These are phyloP conservation scores for Dermochelys coriacea DNA, from an alignment of 2,797 vertebrate species.

Conservation along the genomic window DNA sequence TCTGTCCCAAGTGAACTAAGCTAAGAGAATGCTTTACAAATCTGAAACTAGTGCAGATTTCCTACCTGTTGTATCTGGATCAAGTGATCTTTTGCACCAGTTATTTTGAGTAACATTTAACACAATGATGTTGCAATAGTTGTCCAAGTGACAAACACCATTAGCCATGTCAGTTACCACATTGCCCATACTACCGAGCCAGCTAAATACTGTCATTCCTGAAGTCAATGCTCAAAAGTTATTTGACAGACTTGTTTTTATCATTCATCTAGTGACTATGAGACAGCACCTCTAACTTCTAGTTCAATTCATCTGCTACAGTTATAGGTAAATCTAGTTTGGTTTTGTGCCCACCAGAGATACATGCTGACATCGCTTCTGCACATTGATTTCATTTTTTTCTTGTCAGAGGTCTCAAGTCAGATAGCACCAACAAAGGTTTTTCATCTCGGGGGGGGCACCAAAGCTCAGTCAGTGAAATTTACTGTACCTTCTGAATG, in stretches of 20 bases:
- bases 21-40: not conserved
- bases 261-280: not conserved
- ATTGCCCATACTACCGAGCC: not conserved
- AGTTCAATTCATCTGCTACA: not conserved
- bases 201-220: not conserved
- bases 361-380: not conserved
- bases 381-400: not conserved
- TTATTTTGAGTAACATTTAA: not conserved
- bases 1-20: not conserved
- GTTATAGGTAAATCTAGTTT: not conserved
- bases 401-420: no score
- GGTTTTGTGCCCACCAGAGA: no score
- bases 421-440: no score
- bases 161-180: not conserved
- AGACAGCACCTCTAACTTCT: not conserved
- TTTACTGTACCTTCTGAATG: no score
- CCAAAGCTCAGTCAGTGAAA: no score
- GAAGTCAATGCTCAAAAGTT: not conserved
- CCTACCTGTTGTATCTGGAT: not conserved
- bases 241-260: not conserved
- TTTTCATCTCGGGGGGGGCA: no score
- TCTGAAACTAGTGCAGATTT: not conserved
- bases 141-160: not conserved
- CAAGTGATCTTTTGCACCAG: not conserved
- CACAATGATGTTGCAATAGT: not conserved